Conservation (phyloP, 2,797 vertebrate genomes). For the Choloepus didactylus region DNA sequence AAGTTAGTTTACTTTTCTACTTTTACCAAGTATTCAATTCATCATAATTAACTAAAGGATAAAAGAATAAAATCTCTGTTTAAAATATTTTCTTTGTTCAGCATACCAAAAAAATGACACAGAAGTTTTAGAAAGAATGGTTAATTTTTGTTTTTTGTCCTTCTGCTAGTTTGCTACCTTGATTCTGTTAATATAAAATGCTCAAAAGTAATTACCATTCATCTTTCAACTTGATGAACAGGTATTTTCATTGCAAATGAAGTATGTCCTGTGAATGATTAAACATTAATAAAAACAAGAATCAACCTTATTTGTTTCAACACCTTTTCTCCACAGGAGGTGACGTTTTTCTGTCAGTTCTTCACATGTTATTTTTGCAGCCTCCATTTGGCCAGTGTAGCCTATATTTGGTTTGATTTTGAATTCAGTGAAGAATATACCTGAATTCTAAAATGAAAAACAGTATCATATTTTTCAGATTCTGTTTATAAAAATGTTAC, state of each 20-base stretch:
- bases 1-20: conserved; percentile 67
- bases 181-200: conserved; percentile 70
- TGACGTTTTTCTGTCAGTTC: conserved; percentile 69
- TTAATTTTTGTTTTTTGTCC: conserved; percentile 65
- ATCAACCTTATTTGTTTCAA: conserved; percentile 71
- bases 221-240: conserved; percentile 79
- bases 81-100: conserved; percentile 54
- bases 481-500: conserved; percentile 51
- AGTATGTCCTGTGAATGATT: conserved; percentile 84
- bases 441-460: conserved; percentile 59
- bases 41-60: conserved; percentile 58
- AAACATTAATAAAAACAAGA: conserved; percentile 80
- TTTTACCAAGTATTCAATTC: conserved; percentile 67
- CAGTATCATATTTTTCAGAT: conserved; percentile 13
- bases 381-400: conserved; percentile 5
- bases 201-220: conserved; percentile 64
- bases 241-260: conserved; percentile 78
- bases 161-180: conserved; percentile 57
- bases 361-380: conserved; percentile 68
- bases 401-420: conserved; percentile 63
- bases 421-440: conserved; percentile 49
- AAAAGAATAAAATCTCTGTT: conserved; percentile 44
- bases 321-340: conserved; percentile 77
- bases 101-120: conserved; percentile 47
- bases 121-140: conserved; percentile 58